Evolutionary conservation across 1,140 invertebrate genomes (phyloP).

Genomic region (Nasonia vitripennis): DNA sequence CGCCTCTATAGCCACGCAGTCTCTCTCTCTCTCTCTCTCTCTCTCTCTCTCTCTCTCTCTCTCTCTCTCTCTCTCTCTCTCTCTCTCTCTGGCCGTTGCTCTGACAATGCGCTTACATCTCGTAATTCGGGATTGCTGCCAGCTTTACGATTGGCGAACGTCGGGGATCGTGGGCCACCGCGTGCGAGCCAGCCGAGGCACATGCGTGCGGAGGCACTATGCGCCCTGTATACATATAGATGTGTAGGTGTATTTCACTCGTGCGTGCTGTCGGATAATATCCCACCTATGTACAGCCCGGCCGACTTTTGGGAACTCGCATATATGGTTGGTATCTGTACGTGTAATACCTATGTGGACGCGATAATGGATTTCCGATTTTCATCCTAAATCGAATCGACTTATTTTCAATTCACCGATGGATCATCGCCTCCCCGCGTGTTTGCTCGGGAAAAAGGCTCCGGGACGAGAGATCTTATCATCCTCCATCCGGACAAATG

Average conservation of each 20-base stretch:
- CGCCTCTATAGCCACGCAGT: background rate
- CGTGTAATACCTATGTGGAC: too few relatives aligned
- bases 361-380: too few relatives aligned
- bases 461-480: background rate
- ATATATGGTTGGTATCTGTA: too few relatives aligned
- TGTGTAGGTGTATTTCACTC: background rate
- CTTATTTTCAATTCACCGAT: too few relatives aligned
- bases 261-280: background rate
- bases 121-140: constrained; percentile 44
- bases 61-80: background rate
- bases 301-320: background rate
- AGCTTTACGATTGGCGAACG: constrained; percentile 40
- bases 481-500: background rate
- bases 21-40: too few relatives aligned
- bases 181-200: too few relatives aligned
- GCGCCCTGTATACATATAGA: too few relatives aligned
- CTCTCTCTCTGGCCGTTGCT: background rate
- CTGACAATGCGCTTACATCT: constrained; percentile 53
- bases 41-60: background rate
- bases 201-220: background rate
- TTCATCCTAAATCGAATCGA: too few relatives aligned
- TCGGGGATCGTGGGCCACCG: background rate
- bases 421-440: too few relatives aligned
- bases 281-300: background rate
- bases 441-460: too few relatives aligned